Percentiles rank a stretch among this genome's conserved stretches.
Conservation (phyloP, 2,797 vertebrate species). For the Orientallactaga sibirica region DNA sequence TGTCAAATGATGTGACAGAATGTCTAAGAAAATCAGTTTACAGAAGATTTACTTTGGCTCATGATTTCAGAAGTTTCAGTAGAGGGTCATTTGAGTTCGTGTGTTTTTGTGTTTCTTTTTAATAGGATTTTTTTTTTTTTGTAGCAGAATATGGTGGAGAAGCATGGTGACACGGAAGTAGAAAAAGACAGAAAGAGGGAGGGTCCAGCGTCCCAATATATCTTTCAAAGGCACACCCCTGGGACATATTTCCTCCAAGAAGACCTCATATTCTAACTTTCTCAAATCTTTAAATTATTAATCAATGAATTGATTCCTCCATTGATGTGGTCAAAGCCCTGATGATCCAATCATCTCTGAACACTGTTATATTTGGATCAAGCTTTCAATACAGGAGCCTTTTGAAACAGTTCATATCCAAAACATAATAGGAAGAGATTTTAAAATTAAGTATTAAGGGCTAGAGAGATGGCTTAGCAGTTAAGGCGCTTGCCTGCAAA, state of each 20-base stretch:
- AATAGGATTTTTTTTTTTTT: not conserved
- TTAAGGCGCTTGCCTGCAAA: no score
- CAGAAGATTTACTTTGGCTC: not conserved
- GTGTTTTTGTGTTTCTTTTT: not conserved
- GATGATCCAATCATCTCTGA: not conserved
- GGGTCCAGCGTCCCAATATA: not conserved
- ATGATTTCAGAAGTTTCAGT: not conserved
- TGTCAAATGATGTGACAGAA: not conserved
- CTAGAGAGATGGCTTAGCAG: no score
- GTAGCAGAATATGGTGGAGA: not conserved
- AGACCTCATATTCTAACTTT: not conserved
- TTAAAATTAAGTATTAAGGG: not conserved
- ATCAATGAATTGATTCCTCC: not conserved
- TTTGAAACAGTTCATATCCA: not conserved
- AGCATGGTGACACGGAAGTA: not conserved
- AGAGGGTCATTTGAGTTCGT: not conserved
- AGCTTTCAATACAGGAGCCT: no score
- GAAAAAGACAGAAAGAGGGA: not conserved
- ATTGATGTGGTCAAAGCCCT: not conserved
- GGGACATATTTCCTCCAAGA: not conserved
- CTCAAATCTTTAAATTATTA: not conserved
- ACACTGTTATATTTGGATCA: not conserved
- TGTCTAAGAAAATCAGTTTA: not conserved
- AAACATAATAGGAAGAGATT: not conserved
- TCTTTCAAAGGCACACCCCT: not conserved